Conservation (phyloP, 2,888 invertebrate species). For the Chaetoderma sp. region DNA sequence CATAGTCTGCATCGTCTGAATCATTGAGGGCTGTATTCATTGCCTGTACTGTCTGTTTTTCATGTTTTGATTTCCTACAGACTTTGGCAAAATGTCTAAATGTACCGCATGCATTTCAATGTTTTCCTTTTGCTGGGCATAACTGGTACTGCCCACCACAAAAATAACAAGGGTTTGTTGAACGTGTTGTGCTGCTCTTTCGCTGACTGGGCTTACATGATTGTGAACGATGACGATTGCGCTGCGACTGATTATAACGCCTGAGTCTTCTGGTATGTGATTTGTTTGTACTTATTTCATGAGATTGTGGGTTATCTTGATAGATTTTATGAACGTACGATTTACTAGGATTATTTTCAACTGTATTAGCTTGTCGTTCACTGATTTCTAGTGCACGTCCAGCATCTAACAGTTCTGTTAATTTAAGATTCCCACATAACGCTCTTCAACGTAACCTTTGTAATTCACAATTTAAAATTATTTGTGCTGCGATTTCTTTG, state of each 20-base stretch:
- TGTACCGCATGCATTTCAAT: background rate
- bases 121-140: slow-evolving; percentile 6
- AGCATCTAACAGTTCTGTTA: slow-evolving; percentile 1
- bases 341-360: background rate
- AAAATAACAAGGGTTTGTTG: too few species aligned
- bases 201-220: too few species aligned
- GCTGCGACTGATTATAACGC: too few species aligned
- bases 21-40: background rate
- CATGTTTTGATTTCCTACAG: too few species aligned
- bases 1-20: background rate
- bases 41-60: background rate
- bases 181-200: too few species aligned
- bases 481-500: too few species aligned
- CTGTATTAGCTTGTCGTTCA: background rate
- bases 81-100: slow-evolving; percentile 1
- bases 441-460: background rate
- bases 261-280: background rate
- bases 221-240: too few species aligned
- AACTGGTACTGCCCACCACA: too few species aligned
- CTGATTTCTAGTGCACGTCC: slow-evolving; percentile 7
- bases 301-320: background rate
- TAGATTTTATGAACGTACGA: background rate
- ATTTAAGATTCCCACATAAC: background rate
- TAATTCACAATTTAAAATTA: too few species aligned
- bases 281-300: too few species aligned